Base-by-base conservation (phyloP, 2,888 invertebrate species). In the Erebia ligea region DNA sequence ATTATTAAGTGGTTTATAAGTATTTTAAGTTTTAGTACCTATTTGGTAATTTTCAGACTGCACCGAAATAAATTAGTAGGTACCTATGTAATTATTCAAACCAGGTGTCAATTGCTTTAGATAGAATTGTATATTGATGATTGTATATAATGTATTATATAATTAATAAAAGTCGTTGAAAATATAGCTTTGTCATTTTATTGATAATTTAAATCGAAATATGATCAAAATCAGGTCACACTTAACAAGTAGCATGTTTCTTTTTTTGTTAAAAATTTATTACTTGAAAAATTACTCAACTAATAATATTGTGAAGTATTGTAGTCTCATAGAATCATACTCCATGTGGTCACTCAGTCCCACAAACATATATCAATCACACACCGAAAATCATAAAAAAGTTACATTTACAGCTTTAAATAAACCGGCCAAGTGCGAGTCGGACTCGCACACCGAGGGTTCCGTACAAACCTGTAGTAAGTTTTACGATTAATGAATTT, bases 71-170 rank as follows among this genome's bases (percentile, higher is more conserved):
- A 71, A 65, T 65, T 65, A 69, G 65, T n/a, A n/a, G n/a, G n/a
- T 21, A 50, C 65, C 19, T 68, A 59, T 58, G 19, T 34, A 34
- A 56, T 21, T 62, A 68, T 66, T 65, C 70, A 68, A 72, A 25
- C 48, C 62, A 70, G 66, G 65, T 70, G 62, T 74, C 70, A 72
- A 72, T 72, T 74, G 67, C 50, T 67, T 67, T 68, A 66, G 52
- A 67, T 69, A 73, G n/a, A 25, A 57, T 59, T 72, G 72, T 74
- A 72, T 56, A 74, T 74, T 66, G 34, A 34, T 34, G 34, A 34
- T 34, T 34, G 34, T 34, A 34, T 34, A 34, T 34, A 50, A 62
- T 74, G 70, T 74, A 72, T 68, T 52, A 73, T 72, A 72, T 40
- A 61, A 67, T 68, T 17, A 72, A 62, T 73, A 69, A 73, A 70